Base-by-base conservation (phyloP, 2,113 vertebrate genomes). In the Tenrec ecaudatus region DNA sequence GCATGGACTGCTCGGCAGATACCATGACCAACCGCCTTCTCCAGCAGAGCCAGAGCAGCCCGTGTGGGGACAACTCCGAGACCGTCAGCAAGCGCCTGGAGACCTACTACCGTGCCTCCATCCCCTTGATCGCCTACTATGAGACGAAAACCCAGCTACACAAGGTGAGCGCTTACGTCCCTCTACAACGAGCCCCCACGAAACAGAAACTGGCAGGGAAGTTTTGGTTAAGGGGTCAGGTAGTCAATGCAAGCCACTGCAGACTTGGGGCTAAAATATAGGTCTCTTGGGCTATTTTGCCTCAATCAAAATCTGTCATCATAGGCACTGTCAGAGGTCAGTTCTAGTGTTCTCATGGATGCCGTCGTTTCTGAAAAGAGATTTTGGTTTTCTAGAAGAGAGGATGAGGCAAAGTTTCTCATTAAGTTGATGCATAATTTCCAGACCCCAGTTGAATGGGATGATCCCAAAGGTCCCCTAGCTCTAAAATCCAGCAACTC, bases 1-100 rank as follows among this genome's bases (percentile, higher is more conserved):
- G 98, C 94, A 97, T 99, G 96, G 98, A 98, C 86, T 99, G 99
- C 95, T 99, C 98, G 0, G 96, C 98, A 6, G 98, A 99, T 94
- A 98, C 98, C 91, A 98, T 99, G 99, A 98, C 97, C 90, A 93
- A 82, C 11, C 98, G 98, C 47, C 97, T 98, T 88, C 97, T 98
- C 94, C 95, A 97, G 79, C 97, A 98, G 2, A 94, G 87, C 69
- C 97, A 95, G 60, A 93, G 97, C 91, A 53, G 91, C 84, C 96
- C 94, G 0, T n/a, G 8, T 3, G 31, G 69, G 1, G 97, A 88
- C 40, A 94, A 53, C 0, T 2, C 95, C 0, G 94, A 97, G 60
- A 76, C 89, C 80, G 86, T 97, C 31, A 86, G 96, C 86, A 97
- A 97, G 93, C 97, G 96, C 66, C 98, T 98, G 0, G 98, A 99